phyloP scores from a whole-genome alignment of 1,140 invertebrate genomes.

The Campoletis sonorensis region DNA sequence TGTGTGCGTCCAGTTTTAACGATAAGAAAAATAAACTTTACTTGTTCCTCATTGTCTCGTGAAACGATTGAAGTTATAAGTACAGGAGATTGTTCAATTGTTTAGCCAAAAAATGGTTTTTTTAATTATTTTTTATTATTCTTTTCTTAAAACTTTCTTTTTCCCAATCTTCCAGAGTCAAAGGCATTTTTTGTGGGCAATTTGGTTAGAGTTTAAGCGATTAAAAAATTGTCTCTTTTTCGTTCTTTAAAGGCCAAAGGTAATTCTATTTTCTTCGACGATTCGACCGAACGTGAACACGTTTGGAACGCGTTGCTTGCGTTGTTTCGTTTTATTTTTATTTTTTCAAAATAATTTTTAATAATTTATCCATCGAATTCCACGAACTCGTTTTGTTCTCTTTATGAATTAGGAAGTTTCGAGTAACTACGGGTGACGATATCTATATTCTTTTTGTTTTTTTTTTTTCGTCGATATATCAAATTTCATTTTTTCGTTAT shows the following conservation, averaged over 20 bases:
- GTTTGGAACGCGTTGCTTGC: conserved; percentile 8
- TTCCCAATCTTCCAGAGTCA: conserved; percentile 2
- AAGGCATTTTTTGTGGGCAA: conserved; percentile 27
- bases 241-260: conserved; percentile 32
- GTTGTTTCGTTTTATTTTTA: conserved; percentile 19
- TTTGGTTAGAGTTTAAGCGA: conserved; percentile 23
- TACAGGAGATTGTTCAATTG: conserved; percentile 45
- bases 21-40: conserved; percentile 23
- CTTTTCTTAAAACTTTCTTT: too few species aligned
- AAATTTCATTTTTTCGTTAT: conserved; percentile 72
- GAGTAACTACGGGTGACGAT: conserved; percentile 71
- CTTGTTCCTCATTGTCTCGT: neutral
- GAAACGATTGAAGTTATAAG: conserved; percentile 39
- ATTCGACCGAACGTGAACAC: too few species aligned
- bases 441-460: conserved; percentile 58
- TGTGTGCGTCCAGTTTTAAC: neutral
- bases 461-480: conserved; percentile 67
- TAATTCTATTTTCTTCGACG: conserved; percentile 6
- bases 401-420: conserved; percentile 66
- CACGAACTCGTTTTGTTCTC: conserved; percentile 18
- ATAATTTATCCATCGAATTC: conserved; percentile 53
- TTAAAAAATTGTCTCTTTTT: conserved; percentile 9
- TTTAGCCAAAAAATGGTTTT: neutral
- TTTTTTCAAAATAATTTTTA: conserved; percentile 37
- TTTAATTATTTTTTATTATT: neutral